Conservation (phyloP, 1,140 invertebrate genomes). For the Euglossa dilemma region DNA sequence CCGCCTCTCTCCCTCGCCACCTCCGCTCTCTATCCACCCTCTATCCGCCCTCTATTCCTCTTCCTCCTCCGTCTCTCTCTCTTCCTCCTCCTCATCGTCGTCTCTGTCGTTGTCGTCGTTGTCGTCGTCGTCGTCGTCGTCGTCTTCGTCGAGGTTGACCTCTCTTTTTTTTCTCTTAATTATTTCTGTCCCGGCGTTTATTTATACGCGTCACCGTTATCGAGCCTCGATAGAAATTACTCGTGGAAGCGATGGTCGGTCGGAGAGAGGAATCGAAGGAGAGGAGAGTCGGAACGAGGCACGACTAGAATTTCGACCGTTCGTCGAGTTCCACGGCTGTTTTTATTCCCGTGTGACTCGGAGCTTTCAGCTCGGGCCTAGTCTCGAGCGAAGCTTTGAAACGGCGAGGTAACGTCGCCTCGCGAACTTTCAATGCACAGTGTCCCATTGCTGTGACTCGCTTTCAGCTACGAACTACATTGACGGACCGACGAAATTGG, state of each 20-base stretch:
- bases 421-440: constrained; percentile 3
- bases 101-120: not conserved
- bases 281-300: not conserved
- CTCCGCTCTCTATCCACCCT: not conserved
- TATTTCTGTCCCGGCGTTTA: not conserved
- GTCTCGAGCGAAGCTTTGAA: not conserved
- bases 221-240: not conserved
- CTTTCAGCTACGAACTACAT: constrained; percentile 23
- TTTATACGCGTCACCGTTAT: not conserved
- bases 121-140: not conserved
- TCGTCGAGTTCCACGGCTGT: too few species aligned
- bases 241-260: not conserved
- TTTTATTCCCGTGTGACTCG: not conserved
- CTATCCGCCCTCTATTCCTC: not conserved
- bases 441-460: not conserved
- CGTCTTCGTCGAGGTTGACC: too few species aligned
- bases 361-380: not conserved
- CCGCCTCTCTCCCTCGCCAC: constrained; percentile 8
- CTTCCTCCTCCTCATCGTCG: not conserved
- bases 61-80: not conserved
- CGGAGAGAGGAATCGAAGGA: not conserved
- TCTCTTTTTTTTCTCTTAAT: not conserved
- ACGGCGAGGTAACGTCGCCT: not conserved
- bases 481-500: constrained; percentile 41
- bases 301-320: too few species aligned